These are phyloP conservation scores for Dysidea cf. avara DNA, from an alignment of 37 sponge, comb jelly and placozoan species.

Conservation along the genomic window DNA sequence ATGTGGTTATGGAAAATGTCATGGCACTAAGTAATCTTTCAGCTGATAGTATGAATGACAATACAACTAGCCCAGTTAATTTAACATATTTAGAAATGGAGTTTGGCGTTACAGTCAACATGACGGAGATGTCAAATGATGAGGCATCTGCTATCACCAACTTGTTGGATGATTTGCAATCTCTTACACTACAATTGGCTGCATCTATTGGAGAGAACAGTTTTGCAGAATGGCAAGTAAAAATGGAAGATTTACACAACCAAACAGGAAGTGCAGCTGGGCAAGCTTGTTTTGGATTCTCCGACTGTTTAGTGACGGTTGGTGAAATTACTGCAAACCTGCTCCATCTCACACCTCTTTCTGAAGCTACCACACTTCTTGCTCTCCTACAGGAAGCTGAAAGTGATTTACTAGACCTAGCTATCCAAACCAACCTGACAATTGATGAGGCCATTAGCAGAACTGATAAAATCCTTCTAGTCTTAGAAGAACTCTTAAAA, in stretches of 20 bases:
- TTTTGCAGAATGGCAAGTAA: constrained; percentile 5
- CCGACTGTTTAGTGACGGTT: constrained; percentile 8
- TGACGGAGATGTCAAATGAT: constrained; percentile 7
- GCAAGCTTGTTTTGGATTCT: not conserved
- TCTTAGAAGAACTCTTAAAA: constrained; percentile 2
- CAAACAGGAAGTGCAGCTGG: constrained; percentile 1
- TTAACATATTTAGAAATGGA: not conserved
- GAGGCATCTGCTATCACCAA: not conserved
- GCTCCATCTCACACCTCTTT: not conserved
- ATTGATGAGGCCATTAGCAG: not conserved
- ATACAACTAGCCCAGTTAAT: not conserved
- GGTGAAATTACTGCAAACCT: not conserved
- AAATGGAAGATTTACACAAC: constrained; percentile 5
- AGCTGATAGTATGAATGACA: not conserved
- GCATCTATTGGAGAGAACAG: not conserved
- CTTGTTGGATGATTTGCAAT: not conserved
- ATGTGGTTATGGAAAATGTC: not conserved
- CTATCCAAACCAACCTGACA: not conserved
- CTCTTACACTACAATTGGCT: not conserved
- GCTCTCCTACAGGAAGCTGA: constrained; percentile 3
- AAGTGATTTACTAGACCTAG: constrained; percentile 3
- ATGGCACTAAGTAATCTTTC: not conserved
- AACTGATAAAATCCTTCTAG: not conserved
- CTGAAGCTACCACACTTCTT: not conserved
- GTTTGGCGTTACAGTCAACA: not conserved